Percentiles rank a stretch among this genome's conserved stretches.
Evolutionary conservation across 2,113 vertebrate species (phyloP).

Genomic region (Chaetodon auriga): DNA sequence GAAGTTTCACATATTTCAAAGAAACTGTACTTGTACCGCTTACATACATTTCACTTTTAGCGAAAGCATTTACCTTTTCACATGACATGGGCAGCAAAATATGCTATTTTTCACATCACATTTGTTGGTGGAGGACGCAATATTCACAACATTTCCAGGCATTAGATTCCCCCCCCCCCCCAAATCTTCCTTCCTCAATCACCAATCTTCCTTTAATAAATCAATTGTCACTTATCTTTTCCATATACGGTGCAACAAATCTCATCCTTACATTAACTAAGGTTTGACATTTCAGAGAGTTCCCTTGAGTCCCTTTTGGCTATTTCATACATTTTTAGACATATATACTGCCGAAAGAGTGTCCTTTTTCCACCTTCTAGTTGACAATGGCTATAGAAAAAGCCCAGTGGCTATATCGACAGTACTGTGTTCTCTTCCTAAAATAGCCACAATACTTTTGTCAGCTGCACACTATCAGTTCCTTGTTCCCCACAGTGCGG

Average conservation of each 20-base stretch:
- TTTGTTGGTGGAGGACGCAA: not conserved
- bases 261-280: not conserved
- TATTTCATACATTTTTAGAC: not conserved
- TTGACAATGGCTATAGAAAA: conserved; percentile 41
- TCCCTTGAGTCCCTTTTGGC: conserved; percentile 1
- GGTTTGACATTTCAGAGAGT: conserved; percentile 12
- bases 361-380: conserved; percentile 12
- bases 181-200: too few species aligned
- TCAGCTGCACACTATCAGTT: conserved; percentile 16
- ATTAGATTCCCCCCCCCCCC: too few species aligned
- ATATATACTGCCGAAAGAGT: not conserved
- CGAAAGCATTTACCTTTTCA: not conserved
- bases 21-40: not conserved
- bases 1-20: not conserved
- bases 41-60: not conserved
- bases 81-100: too few species aligned
- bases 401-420: conserved; percentile 15
- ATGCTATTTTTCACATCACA: not conserved
- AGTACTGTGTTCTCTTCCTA: conserved; percentile 15
- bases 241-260: not conserved
- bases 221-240: not conserved
- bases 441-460: conserved; percentile 26
- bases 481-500: not conserved
- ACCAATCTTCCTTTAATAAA: not conserved
- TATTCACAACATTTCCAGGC: too few species aligned